Percentiles rank a stretch among this genome's conserved stretches.
Evolutionary conservation across 2,113 vertebrate species (phyloP).

Genomic region (Rhombomys opimus): DNA sequence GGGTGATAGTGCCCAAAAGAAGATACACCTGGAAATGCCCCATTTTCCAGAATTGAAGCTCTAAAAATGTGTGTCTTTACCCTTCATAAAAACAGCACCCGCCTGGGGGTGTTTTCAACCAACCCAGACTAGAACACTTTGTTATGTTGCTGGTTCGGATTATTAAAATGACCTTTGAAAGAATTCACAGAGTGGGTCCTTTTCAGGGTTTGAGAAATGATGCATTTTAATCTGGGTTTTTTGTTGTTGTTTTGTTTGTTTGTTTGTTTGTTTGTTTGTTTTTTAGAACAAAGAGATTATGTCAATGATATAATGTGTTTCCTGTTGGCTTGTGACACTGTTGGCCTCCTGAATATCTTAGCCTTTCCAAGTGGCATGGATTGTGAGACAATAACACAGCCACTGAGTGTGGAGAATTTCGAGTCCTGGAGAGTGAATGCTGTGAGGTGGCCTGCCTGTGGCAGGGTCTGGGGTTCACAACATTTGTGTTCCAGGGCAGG

Average conservation of each 20-base stretch:
- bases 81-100: conserved; percentile 12
- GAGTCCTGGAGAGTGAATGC: conserved; percentile 63
- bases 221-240: conserved; percentile 56
- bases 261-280: not conserved
- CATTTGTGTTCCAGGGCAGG: conserved; percentile 83
- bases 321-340: conserved; percentile 78
- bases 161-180: conserved; percentile 74
- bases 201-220: conserved; percentile 2
- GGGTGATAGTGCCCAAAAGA: not conserved
- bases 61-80: not conserved
- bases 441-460: conserved; percentile 61
- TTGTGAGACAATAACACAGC: conserved; percentile 71
- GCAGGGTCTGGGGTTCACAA: conserved; percentile 72
- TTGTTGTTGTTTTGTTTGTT: not conserved
- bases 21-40: conserved; percentile 53
- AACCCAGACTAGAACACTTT: not conserved
- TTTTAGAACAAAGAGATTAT: conserved; percentile 76
- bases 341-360: conserved; percentile 46
- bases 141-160: conserved; percentile 41
- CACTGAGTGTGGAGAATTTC: conserved; percentile 71
- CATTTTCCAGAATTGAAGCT: conserved; percentile 57
- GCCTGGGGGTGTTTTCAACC: conserved; percentile 62
- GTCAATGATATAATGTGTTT: conserved; percentile 76
- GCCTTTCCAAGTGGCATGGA: conserved; percentile 73
- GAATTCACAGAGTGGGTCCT: conserved; percentile 70